A percentile compares a stretch with the other conserved stretches of the same genome.
Evolutionary conservation across 2,113 vertebrate genomes (phyloP).

Genomic region (Diadophis punctatus): DNA sequence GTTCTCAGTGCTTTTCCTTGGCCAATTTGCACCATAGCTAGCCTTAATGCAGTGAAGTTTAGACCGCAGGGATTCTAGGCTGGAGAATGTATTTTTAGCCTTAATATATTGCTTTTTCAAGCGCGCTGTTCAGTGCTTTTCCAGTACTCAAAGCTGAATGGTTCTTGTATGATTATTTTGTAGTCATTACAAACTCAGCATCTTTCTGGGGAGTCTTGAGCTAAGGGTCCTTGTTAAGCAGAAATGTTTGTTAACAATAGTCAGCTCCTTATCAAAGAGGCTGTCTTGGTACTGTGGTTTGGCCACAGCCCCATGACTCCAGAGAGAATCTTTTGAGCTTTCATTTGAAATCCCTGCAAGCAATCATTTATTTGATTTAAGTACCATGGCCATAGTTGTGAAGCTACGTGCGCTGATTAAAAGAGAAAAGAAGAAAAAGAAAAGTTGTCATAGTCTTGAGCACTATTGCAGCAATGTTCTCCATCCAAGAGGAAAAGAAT

Average conservation of each 20-base stretch:
- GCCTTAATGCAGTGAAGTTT: neutral
- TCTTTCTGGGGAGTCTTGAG: neutral
- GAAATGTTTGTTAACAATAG: neutral
- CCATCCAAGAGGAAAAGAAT: constrained; percentile 19
- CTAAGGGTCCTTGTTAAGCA: neutral
- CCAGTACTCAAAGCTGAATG: neutral
- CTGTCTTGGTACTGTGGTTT: neutral
- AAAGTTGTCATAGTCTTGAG: neutral
- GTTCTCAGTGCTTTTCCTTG: neutral
- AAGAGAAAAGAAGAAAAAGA: neutral
- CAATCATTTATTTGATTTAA: constrained; percentile 1
- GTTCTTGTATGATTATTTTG: neutral
- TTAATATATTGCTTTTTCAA: neutral
- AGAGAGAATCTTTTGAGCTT: neutral
- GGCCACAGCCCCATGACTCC: neutral
- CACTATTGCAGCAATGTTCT: neutral
- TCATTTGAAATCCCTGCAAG: neutral
- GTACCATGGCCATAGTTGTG: neutral
- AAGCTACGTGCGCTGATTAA: neutral
- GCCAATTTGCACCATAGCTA: neutral
- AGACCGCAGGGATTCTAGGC: neutral
- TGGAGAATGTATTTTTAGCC: neutral
- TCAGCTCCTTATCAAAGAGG: neutral
- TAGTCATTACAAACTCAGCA: neutral
- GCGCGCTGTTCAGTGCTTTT: neutral